Evolutionary conservation across 2,113 vertebrate species (phyloP).

Genomic region (Thymallus thymallus): DNA sequence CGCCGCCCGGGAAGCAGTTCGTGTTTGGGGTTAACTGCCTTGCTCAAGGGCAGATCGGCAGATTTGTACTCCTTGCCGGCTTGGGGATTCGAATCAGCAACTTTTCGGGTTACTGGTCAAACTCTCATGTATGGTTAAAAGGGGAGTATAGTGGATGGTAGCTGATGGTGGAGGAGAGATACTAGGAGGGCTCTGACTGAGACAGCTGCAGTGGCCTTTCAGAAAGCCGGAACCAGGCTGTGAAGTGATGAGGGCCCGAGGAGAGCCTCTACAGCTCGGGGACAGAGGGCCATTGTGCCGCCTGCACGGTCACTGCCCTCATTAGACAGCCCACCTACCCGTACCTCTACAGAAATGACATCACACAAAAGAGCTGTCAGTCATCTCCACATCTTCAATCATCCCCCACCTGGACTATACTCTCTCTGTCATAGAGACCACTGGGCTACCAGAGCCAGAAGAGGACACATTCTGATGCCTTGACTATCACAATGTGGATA

Average conservation of each 20-base stretch:
- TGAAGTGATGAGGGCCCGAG: not conserved
- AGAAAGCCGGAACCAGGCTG: constrained; percentile 6
- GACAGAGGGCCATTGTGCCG: constrained; percentile 1
- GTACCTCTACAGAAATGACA: constrained; percentile 19
- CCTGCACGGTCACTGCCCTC: no score
- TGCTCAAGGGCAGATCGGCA: no score
- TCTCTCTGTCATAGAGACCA: no score
- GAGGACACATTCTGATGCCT: no score
- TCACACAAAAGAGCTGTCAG: constrained; percentile 31
- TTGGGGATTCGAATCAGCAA: no score
- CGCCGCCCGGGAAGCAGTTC: no score
- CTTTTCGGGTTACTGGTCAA: no score
- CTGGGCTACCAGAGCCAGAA: no score
- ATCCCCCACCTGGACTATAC: constrained; percentile 2
- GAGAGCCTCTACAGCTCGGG: constrained; percentile 7
- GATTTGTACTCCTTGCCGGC: no score
- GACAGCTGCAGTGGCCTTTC: constrained; percentile 11
- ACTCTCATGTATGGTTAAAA: not conserved
- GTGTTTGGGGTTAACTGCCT: no score
- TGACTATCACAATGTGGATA: no score
- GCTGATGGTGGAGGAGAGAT: not conserved
- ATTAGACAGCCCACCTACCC: not conserved
- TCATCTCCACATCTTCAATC: constrained; percentile 26
- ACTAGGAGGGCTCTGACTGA: not conserved
- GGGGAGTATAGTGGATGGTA: not conserved